Evolutionary conservation across 2,888 invertebrate genomes (phyloP), one percentile per base, ranked within the genome.

Genomic region (Caenorhabditis virilis): DNA sequence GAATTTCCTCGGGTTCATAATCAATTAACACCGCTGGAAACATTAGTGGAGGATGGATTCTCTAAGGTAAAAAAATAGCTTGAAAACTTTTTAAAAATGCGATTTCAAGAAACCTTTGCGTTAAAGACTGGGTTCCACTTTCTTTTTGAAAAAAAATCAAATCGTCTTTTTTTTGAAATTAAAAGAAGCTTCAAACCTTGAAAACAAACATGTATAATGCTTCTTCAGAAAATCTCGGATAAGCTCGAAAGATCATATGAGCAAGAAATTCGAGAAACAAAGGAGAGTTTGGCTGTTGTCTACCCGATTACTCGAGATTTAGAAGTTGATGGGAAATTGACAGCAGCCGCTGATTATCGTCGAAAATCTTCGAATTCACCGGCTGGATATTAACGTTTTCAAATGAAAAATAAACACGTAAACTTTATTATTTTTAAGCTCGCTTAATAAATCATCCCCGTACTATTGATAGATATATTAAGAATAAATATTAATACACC

Each of bases 1-100:
- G 77, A 78, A 53, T 66, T 73, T 30, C 78, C 78, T 2, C 48
- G 78, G 23, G 62, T 78, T 18, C 78, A 78, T 51, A 76, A 78
- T 55, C 78, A 78, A 50, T 69, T 77, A 43, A 53, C 72, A 69
- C 92, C 92, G 0, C 89, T 90, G 88, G 79, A 86, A 39, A 83
- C 89, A 0, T 82, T 86, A 36, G 90, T 91, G 78, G 91, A 89
- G 36, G 26, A 42, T 11, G 54, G 38, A 42, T 63, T 63, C 42
- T 57, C 57, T 20, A 49, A 57, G 50, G 61, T 55, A n/a, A 15
- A 18, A 25, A 26, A 5, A 6, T 46, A 9, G 5, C 4, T 11
- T 16, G 20, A 26, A 22, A 18, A 27, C 27, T 22, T 41, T 25
- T 23, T 20, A 30, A 16, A 2, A 38, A 30, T n/a, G 23, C 2